phyloP scores from a whole-genome alignment of 2,888 invertebrate genomes.

The Ichneumoninae sp. region DNA sequence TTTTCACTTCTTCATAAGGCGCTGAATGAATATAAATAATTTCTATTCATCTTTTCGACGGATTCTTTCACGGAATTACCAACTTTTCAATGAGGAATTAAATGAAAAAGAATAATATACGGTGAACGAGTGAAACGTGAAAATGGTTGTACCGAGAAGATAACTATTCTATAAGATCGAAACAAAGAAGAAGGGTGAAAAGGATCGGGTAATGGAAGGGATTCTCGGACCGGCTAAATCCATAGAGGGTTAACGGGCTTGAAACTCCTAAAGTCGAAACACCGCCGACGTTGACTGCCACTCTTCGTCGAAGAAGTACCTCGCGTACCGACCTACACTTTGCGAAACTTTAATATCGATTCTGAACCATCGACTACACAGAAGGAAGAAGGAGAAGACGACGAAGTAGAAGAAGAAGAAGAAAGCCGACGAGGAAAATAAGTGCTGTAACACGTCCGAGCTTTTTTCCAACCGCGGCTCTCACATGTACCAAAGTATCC shows the following conservation, averaged over 20 bases:
- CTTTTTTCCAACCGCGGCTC: neutral
- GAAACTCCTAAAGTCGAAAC: conserved; percentile 26
- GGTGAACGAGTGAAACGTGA: neutral
- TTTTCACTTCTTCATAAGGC: neutral
- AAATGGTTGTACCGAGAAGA: neutral
- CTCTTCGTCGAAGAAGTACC: conserved; percentile 4
- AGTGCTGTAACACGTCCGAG: conserved; percentile 18
- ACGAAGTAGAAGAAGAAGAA: neutral
- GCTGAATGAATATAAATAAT: conserved; percentile 30
- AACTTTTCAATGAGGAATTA: neutral
- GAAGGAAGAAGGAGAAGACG: neutral
- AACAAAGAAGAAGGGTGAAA: too few species aligned
- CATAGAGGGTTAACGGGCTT: conserved; percentile 11
- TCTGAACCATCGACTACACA: conserved; percentile 1
- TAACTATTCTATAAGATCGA: neutral
- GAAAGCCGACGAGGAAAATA: conserved; percentile 3
- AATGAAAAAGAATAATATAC: conserved; percentile 1
- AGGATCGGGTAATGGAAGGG: too few species aligned
- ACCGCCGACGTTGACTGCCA: neutral
- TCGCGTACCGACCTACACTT: neutral
- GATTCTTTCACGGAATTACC: neutral
- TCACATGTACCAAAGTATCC: neutral
- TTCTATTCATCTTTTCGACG: conserved; percentile 25
- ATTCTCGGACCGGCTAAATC: neutral
- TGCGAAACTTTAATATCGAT: conserved; percentile 25